Percentiles rank a stretch among this genome's conserved stretches.
Conservation (phyloP, 2,113 vertebrate species). For the Ictidomys tridecemlineatus region DNA sequence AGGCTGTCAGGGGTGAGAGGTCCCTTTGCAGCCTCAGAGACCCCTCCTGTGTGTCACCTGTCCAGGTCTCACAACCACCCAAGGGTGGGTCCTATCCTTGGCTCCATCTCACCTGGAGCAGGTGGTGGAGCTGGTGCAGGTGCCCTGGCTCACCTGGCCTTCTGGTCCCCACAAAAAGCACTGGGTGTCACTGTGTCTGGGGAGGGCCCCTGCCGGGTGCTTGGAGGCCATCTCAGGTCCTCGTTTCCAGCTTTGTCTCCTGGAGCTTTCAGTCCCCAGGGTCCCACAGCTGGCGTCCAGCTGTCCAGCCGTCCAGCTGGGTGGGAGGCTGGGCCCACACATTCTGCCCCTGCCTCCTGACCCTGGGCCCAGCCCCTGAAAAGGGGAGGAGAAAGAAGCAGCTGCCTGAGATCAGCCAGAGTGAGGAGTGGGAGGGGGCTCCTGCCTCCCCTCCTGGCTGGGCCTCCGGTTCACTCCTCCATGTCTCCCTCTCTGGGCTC, state of each 20-base stretch:
- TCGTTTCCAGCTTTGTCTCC: background rate
- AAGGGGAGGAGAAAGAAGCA: background rate
- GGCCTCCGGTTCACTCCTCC: background rate
- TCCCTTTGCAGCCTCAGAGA: background rate
- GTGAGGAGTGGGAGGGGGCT: no score
- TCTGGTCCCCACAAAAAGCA: background rate
- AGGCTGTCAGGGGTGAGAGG: background rate
- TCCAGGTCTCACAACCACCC: fast-evolving
- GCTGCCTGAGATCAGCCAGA: background rate
- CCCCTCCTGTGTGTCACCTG: fast-evolving
- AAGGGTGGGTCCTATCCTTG: fast-evolving
- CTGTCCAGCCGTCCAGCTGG: no score
- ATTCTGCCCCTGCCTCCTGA: background rate
- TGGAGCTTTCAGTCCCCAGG: background rate
- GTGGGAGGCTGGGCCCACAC: fast-evolving
- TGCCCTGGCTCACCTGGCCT: background rate
- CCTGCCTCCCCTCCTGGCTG: fast-evolving
- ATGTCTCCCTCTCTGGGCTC: background rate
- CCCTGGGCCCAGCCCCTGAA: background rate
- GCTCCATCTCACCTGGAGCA: background rate
- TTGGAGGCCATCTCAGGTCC: background rate
- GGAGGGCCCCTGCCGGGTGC: fast-evolving
- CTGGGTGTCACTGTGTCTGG: fast-evolving
- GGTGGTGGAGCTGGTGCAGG: background rate
- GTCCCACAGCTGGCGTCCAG: background rate